phyloP scores from a whole-genome alignment of 2,113 vertebrate species.

The Actenoides lindsayi region DNA sequence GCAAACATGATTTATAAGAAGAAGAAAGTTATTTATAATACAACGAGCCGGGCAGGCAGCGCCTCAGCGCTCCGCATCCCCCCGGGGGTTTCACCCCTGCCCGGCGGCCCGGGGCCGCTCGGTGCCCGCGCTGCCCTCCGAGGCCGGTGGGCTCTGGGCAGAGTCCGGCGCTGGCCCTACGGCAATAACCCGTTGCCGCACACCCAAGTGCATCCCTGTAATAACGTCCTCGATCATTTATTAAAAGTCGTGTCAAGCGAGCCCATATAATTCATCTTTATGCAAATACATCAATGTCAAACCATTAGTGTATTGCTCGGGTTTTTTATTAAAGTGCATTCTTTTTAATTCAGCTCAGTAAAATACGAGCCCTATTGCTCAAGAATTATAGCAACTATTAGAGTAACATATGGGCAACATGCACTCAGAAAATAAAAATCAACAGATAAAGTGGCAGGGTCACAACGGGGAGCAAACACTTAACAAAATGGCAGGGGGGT shows the following conservation, averaged over 20 bases:
- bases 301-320: constrained; percentile 89
- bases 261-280: constrained; percentile 92
- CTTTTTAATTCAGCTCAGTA: constrained; percentile 87
- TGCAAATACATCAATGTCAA: constrained; percentile 92
- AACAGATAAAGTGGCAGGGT: constrained; percentile 94
- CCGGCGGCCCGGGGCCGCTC: not conserved
- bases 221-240: constrained; percentile 95
- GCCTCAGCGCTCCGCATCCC: not conserved
- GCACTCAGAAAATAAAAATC: constrained; percentile 95
- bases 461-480: constrained; percentile 89
- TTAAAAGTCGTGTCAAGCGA: constrained; percentile 93
- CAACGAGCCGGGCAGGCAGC: not conserved
- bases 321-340: constrained; percentile 93
- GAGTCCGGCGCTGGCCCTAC: not conserved
- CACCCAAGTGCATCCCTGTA: constrained; percentile 82
- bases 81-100: fast-evolving
- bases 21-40: not conserved
- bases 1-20: not conserved
- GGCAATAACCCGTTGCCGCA: constrained; percentile 68
- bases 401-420: constrained; percentile 91
- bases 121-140: not conserved
- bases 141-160: not conserved
- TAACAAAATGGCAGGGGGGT: constrained; percentile 86
- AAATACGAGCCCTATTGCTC: constrained; percentile 90
- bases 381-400: constrained; percentile 98